Percentiles rank a stretch among this genome's conserved stretches.
Evolutionary conservation across 2,797 vertebrate genomes (phyloP).

Genomic region (Buphagus erythrorhynchus): DNA sequence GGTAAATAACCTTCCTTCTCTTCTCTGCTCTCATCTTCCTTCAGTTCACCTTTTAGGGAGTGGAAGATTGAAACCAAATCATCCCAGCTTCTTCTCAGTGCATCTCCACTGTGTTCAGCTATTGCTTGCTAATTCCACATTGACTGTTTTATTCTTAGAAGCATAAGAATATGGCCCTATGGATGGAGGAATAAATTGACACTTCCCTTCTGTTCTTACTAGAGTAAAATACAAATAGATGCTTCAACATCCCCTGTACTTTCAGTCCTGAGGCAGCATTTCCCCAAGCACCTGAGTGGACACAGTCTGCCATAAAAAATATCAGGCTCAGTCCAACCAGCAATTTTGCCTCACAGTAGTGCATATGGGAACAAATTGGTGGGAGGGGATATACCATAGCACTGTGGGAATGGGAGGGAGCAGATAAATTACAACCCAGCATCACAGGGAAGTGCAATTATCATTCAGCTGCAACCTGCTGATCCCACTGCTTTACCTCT

Average conservation of each 20-base stretch:
- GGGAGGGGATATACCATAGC: neutral
- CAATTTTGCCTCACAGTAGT: neutral
- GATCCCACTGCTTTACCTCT: neutral
- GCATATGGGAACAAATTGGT: constrained; percentile 32
- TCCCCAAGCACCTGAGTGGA: neutral
- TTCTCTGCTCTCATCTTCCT: neutral
- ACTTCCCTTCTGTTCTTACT: neutral
- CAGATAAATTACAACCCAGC: neutral
- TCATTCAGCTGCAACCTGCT: constrained; percentile 7
- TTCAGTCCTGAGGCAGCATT: neutral
- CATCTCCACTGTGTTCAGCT: neutral
- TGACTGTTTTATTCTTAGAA: neutral
- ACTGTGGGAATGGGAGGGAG: constrained; percentile 44
- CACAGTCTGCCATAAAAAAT: neutral
- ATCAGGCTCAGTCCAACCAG: neutral
- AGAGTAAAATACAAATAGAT: neutral
- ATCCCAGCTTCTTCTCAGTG: neutral
- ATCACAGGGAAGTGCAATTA: neutral
- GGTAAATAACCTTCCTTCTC: neutral
- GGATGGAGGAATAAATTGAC: neutral
- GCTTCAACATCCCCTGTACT: neutral
- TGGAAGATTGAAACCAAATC: neutral
- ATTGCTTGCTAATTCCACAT: neutral
- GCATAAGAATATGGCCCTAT: neutral
- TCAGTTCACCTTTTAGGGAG: neutral